A percentile compares a stretch with the other conserved stretches of the same genome.
Conservation (phyloP, 37 sponge, comb jelly and placozoan genomes). For the Bolinopsis microptera region DNA sequence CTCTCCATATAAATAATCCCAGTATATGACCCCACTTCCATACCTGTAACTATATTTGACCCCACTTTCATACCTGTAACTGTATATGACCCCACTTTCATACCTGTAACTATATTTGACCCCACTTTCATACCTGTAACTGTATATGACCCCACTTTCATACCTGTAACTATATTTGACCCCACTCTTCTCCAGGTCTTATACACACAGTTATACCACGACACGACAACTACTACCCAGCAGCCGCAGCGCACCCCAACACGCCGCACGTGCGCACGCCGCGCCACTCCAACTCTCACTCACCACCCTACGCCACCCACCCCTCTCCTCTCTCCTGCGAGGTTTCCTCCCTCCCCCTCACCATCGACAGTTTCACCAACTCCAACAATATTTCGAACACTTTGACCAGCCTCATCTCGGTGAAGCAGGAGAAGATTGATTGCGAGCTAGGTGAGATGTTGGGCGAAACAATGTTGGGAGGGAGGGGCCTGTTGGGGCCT, state of each 20-base stretch:
- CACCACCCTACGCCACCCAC: background rate
- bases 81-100: no score
- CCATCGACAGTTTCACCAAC: slow-evolving; percentile 47
- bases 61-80: no score
- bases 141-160: no score
- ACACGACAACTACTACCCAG: background rate
- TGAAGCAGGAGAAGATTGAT: slow-evolving; percentile 34
- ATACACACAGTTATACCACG: background rate
- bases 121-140: no score
- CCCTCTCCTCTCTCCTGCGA: background rate
- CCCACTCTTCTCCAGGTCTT: background rate
- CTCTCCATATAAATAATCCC: no score
- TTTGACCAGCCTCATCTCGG: background rate
- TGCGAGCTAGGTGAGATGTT: slow-evolving; percentile 20
- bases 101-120: no score
- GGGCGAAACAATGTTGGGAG: background rate
- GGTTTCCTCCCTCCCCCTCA: slow-evolving; percentile 6
- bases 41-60: no score
- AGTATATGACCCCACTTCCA: no score
- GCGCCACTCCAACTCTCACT: background rate
- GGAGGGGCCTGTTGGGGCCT: background rate
- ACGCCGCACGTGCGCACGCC: background rate
- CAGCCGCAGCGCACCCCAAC: background rate
- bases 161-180: no score
- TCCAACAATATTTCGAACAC: slow-evolving; percentile 6